Percentiles rank a stretch among this genome's conserved stretches.
phyloP scores from a whole-genome alignment of 2,888 invertebrate species.

The Theretra japonica region DNA sequence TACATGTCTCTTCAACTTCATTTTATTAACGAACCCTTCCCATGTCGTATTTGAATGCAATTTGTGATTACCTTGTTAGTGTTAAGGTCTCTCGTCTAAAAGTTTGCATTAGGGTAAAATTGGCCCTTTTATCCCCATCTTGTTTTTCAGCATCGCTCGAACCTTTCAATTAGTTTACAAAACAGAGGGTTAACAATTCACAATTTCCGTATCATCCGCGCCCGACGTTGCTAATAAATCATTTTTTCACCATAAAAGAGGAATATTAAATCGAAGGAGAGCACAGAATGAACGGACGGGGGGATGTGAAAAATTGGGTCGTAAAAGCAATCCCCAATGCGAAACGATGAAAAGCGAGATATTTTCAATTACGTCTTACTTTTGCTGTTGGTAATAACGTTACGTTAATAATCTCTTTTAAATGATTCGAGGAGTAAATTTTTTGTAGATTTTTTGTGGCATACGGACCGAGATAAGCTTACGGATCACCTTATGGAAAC shows the following conservation, averaged over 20 bases:
- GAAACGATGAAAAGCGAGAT: slow-evolving; percentile 66
- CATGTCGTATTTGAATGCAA: no score
- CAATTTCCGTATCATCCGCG: slow-evolving; percentile 57
- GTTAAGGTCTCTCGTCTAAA: no score
- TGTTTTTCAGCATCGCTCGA: background rate
- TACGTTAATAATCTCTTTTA: slow-evolving; percentile 23
- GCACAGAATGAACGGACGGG: slow-evolving; percentile 60
- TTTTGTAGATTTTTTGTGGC: background rate
- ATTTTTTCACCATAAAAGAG: slow-evolving; percentile 69
- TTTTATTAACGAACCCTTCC: no score
- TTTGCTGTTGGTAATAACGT: slow-evolving; percentile 16
- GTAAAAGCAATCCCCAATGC: slow-evolving; percentile 73
- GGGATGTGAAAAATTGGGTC: slow-evolving; percentile 73
- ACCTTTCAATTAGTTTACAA: slow-evolving; percentile 26
- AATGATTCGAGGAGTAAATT: background rate
- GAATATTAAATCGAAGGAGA: slow-evolving; percentile 76
- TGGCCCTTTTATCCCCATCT: background rate
- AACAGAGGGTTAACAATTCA: slow-evolving; percentile 23
- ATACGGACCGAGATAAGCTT: background rate
- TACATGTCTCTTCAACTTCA: no score
- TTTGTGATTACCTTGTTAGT: no score
- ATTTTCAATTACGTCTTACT: slow-evolving; percentile 66
- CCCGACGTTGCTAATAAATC: slow-evolving; percentile 67
- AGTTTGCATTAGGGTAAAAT: background rate
- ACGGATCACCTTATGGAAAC: background rate